Evolutionary conservation across 2,797 vertebrate species (phyloP), one percentile per base, ranked within the genome.

Genomic region (Crocidura indochinensis): DNA sequence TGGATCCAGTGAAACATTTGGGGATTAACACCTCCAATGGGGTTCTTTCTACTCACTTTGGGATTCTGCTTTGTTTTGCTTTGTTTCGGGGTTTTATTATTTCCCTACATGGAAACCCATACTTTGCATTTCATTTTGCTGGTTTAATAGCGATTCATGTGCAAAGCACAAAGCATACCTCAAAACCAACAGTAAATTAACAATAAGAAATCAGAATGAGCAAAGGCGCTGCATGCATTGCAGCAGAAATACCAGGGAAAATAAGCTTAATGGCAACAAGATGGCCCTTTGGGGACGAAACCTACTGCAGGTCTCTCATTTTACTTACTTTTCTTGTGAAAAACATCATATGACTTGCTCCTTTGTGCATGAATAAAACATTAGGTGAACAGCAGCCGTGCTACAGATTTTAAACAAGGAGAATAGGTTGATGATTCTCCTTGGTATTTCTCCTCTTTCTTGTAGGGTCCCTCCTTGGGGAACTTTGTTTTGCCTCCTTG

Each of bases 341-440:
- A 93, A 84, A 22, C 60, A 67, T 62, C 49, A 79, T 68, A 64
- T 17, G 53, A 75, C 93, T 76, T 84, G 27, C 44, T 89, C 47
- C 15, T 77, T 81, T 89, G 76, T 88, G 51, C 75, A 68, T 29
- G 20, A 78, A 67, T 77, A 74, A 56, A 74, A 77, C 65, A 51
- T 67, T 49, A 87, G 38, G 29, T 60, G 49, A 26, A 71, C 17
- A 38, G 17, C 12, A 84, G 49, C 51, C 22, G 20, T 8, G 24
- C 49, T 60, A 27, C 64, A 7, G 46, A 47, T 84, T 24, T 78
- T 19, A 56, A 69, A 75, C 31, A 78, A 2, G 26, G 62, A 68
- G 44, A 92, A 26, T 29, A n/a, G 19, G 67, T 15, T 31, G 4
- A 2, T 5, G 12, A 26, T 17, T 77, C 6, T 44, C 44, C 38